Conservation (phyloP, 2,797 vertebrate species). For the Vireo griseus region DNA sequence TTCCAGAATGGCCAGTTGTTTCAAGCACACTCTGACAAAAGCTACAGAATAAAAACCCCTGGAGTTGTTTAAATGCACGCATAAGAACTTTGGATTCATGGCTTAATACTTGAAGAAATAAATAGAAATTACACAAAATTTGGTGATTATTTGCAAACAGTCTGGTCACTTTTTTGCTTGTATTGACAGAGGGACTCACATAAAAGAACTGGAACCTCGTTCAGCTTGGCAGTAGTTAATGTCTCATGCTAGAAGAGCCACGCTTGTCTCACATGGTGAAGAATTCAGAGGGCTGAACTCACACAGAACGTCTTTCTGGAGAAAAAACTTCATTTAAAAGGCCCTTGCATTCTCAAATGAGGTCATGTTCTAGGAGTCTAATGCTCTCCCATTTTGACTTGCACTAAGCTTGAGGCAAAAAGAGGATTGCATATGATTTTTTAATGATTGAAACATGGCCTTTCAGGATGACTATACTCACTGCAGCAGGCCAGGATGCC, state of each 20-base stretch:
- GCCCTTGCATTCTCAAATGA: not conserved
- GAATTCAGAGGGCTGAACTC: not conserved
- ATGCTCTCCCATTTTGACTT: not conserved
- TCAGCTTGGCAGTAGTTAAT: not conserved
- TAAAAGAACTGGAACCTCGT: not conserved
- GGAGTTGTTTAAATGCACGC: not conserved
- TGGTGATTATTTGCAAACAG: not conserved
- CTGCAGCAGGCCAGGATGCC: not conserved
- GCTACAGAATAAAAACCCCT: not conserved
- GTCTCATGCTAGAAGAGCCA: not conserved
- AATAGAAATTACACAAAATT: not conserved
- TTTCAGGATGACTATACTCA: not conserved
- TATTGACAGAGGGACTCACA: not conserved
- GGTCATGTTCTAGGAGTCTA: not conserved
- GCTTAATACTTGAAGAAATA: not conserved
- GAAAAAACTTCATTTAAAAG: not conserved
- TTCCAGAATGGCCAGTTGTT: not conserved
- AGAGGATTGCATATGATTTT: not conserved
- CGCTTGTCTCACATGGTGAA: not conserved
- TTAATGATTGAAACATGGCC: not conserved
- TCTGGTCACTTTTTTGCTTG: not conserved
- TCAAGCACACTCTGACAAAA: not conserved
- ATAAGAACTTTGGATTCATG: not conserved
- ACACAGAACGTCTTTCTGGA: not conserved
- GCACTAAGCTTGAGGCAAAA: not conserved